Conservation (phyloP, 2,797 vertebrate genomes). For the Accipiter superciliosus region DNA sequence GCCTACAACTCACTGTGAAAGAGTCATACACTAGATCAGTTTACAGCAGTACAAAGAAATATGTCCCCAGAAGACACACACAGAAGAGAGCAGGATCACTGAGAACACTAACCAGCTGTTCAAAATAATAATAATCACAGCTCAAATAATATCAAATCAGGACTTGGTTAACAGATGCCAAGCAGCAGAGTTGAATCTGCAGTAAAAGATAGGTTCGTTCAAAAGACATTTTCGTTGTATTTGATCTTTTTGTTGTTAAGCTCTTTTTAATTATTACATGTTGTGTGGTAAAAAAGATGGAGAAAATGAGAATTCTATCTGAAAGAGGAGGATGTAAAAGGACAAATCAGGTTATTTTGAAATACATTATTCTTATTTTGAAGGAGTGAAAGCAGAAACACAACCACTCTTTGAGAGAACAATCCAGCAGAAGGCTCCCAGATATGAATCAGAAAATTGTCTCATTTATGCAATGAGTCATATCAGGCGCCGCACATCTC, state of each 20-base stretch:
- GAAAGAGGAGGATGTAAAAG: background rate
- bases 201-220: background rate
- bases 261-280: background rate
- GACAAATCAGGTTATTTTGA: slow-evolving; percentile 24
- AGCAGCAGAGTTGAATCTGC: background rate
- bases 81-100: background rate
- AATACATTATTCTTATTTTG: background rate
- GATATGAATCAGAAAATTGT: slow-evolving; percentile 45
- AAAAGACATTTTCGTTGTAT: background rate
- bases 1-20: background rate
- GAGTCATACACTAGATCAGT: background rate
- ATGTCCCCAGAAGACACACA: background rate
- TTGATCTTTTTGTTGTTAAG: background rate
- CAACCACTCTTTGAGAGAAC: background rate
- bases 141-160: background rate
- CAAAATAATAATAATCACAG: background rate
- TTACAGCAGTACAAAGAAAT: slow-evolving; percentile 36
- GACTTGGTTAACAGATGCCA: background rate
- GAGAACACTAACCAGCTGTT: background rate
- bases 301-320: slow-evolving; percentile 14
- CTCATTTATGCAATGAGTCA: slow-evolving; percentile 14
- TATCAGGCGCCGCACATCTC: background rate
- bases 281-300: background rate
- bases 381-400: background rate
- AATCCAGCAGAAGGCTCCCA: slow-evolving; percentile 22